Base-by-base conservation (phyloP, 2,888 invertebrate species). In the Ennomos fuscantarius region DNA sequence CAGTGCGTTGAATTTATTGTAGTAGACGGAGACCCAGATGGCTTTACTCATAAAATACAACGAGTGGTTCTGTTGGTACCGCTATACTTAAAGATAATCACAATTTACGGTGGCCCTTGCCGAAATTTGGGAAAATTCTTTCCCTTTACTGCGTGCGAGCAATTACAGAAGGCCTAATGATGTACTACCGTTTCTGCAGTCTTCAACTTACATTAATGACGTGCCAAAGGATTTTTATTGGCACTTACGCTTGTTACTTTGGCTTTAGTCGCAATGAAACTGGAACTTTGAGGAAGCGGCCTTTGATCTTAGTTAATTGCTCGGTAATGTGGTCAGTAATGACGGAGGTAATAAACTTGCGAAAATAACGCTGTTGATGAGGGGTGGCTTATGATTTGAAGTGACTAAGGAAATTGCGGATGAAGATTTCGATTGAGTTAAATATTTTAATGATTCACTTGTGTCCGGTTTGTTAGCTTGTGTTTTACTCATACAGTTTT, bases 31-130 rank as follows among this genome's bases (percentile, higher is more conserved):
- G 86, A 80, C 89, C 87, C 91, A 91, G 90, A 90, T 91, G 91
- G 87, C 89, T 87, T 81, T 79, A 70, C 88, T 87, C 91, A 86
- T 91, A 91, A 91, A 91, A 91, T 88, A 89, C 84, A 79, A 83
- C 78, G 84, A 90, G 89, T 87, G 87, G 86, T 82, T 83, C 84
- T 85, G 84, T 81, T 84, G 81, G 82, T 85, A 84, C 78, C 84
- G 79, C 64, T 55, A 64, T 88, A 88, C 89, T 91, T 86, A 87
- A 87, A 89, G 88, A 88, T 92, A 91, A 92, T 91, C 89, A 89
- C 86, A 88, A 92, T 91, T 92, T 92, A 91, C 90, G 81, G 82
- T 77, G 76, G 79, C 81, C 85, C 80, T 83, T 78, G 72, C 69
- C 69, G 68, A 75, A 81, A 79, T 82, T 87, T 79, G 74, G 77